Evolutionary conservation across 2,888 invertebrate genomes (phyloP).

Genomic region (Cheilosia vulpina): DNA sequence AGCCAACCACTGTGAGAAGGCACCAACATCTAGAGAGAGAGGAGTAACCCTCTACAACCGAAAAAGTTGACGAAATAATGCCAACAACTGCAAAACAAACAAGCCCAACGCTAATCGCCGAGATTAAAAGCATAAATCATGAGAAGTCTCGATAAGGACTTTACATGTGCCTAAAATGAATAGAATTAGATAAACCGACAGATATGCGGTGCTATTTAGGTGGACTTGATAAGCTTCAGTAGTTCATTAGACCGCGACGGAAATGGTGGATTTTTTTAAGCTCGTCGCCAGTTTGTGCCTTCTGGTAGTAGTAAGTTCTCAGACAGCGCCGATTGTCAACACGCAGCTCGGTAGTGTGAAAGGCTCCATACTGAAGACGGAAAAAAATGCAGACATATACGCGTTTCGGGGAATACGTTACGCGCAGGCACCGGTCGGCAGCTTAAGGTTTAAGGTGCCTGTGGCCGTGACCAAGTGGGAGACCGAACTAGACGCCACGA

Average conservation of each 20-base stretch:
- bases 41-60: no score
- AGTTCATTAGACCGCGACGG: neutral
- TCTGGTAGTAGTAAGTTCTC: slow-evolving; percentile 6
- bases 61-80: no score
- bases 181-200: slow-evolving; percentile 20
- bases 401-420: slow-evolving; percentile 84
- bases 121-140: no score
- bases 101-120: no score
- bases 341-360: slow-evolving; percentile 81
- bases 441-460: slow-evolving; percentile 83
- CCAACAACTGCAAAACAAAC: no score
- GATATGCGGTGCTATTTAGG: slow-evolving; percentile 11
- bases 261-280: slow-evolving; percentile 21
- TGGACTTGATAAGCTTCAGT: neutral
- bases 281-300: slow-evolving; percentile 10
- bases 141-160: neutral
- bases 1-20: no score
- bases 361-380: slow-evolving; percentile 82
- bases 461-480: slow-evolving; percentile 80
- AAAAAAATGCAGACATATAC: slow-evolving; percentile 82
- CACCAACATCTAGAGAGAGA: no score
- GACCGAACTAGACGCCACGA: slow-evolving; percentile 81
- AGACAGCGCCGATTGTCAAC: slow-evolving; percentile 70
- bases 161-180: neutral
- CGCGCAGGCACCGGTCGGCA: slow-evolving; percentile 83